Base-by-base conservation (phyloP, 1,140 invertebrate species). In the Eubasilissa regina region DNA sequence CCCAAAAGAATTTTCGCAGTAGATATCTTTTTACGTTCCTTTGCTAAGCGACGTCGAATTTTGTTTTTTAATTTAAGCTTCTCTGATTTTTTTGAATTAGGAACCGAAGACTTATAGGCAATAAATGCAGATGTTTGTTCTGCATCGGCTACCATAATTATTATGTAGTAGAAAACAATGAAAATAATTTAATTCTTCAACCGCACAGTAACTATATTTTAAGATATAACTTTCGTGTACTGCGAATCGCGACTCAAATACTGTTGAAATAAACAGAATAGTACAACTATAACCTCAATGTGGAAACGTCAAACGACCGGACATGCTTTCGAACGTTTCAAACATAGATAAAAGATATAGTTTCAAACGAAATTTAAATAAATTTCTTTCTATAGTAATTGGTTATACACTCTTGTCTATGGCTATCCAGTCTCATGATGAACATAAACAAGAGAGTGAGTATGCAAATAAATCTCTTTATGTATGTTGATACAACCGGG, bases 41-140 rank as follows among this genome's bases (percentile, higher is more conserved):
- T 74, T 25, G 70, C 70, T 56, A 74, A 74, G 10, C 70, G 70
- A 25, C 70, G 70, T 44, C 70, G 48, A 35, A 55, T 47, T 21
- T 51, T 68, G 68, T 66, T 68, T 66, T 78, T 78, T 48, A 21
- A 19, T 62, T 74, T 78, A 0, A 44, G 11, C n/a, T 73, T 78
- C 45, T 78, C 66, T 17, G 77, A 73, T 17, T 78, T 78, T n/a
- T 58, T 73, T 15, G 56, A 73, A 73, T 35, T 53, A 17, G 43
- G 51, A 35, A 13, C 19, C 1, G 43, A 21, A n/a, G 43, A 51
- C 51, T 73, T 78, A 51, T 78, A 74, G 11, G 73, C 73, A 1
- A 55, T 73, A 78, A 78, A 78, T 11, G 77, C 77, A 15, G 77
- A 78, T 13, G 70, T 25, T 10, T 48, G 17, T 19, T 51, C 66